Conservation (phyloP, 2,113 vertebrate species). For the Ivindomyrus marchei region DNA sequence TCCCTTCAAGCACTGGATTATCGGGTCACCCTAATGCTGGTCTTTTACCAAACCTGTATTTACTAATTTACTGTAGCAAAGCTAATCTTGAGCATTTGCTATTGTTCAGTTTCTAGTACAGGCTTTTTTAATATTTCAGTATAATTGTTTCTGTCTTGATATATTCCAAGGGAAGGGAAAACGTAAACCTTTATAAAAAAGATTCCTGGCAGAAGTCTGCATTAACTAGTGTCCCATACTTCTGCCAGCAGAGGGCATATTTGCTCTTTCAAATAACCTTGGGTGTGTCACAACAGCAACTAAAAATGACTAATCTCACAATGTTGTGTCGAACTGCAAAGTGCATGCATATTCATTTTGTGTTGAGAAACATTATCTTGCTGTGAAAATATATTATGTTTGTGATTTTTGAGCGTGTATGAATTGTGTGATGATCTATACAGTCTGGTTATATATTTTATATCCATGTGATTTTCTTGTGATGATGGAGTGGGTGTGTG, state of each 20-base stretch:
- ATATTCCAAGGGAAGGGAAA: neutral
- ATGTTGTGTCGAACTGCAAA: neutral
- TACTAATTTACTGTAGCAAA: neutral
- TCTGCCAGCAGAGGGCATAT: conserved; percentile 10
- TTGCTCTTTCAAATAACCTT: neutral
- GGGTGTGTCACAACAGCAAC: neutral
- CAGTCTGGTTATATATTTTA: neutral
- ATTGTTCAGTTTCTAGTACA: neutral
- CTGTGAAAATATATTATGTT: neutral
- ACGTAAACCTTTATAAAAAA: neutral
- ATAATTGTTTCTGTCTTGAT: neutral
- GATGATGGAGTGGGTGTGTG: conserved; percentile 19
- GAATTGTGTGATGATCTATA: neutral
- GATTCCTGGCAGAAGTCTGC: neutral
- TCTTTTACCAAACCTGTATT: neutral
- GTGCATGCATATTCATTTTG: neutral
- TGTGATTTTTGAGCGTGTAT: neutral
- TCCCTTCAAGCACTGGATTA: neutral
- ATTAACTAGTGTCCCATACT: neutral
- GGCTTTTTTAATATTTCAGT: neutral
- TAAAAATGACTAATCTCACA: neutral
- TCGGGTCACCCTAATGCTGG: neutral
- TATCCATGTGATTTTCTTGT: neutral
- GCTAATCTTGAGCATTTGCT: neutral
- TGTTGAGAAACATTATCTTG: neutral